Conservation (phyloP, 2,888 invertebrate species). For the Sympetrum striolatum region DNA sequence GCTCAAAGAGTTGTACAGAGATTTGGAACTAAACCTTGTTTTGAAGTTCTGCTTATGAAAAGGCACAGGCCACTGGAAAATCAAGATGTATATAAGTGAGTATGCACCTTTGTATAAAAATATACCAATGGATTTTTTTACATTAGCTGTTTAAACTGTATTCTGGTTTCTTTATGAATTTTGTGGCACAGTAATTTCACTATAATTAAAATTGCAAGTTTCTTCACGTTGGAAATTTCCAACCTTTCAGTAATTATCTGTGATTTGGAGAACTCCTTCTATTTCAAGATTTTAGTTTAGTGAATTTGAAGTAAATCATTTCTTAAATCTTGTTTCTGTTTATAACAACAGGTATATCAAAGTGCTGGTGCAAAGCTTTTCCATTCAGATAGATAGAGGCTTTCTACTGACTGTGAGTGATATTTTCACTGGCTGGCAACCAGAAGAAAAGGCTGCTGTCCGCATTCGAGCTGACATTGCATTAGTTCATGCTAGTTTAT, state of each 20-base stretch:
- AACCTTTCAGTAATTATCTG: too few species aligned
- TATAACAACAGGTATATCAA: slow-evolving; percentile 63
- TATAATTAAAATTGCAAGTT: too few species aligned
- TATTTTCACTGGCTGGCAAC: slow-evolving; percentile 67
- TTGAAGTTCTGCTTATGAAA: slow-evolving; percentile 66
- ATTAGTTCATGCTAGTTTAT: slow-evolving; percentile 67
- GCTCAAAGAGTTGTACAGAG: slow-evolving; percentile 59
- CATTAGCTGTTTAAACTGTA: too few species aligned
- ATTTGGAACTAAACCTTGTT: slow-evolving; percentile 66
- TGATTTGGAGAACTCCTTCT: too few species aligned
- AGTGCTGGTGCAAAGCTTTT: slow-evolving; percentile 71
- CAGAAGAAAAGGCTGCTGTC: slow-evolving; percentile 66
- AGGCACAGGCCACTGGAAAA: slow-evolving; percentile 62
- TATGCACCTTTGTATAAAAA: background rate
- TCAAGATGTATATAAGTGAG: slow-evolving; percentile 67
- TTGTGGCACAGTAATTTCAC: too few species aligned
- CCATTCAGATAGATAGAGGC: slow-evolving; percentile 73
- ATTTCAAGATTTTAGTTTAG: too few species aligned
- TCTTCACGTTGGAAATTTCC: too few species aligned
- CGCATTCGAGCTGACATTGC: slow-evolving; percentile 66
- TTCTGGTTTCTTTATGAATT: too few species aligned
- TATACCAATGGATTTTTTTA: background rate
- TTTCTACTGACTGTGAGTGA: slow-evolving; percentile 70
- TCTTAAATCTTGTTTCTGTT: background rate
- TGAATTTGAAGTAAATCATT: too few species aligned